A percentile compares a stretch with the other conserved stretches of the same genome.
Evolutionary conservation across 2,797 vertebrate genomes (phyloP).

Genomic region (Pangasius krempfi): DNA sequence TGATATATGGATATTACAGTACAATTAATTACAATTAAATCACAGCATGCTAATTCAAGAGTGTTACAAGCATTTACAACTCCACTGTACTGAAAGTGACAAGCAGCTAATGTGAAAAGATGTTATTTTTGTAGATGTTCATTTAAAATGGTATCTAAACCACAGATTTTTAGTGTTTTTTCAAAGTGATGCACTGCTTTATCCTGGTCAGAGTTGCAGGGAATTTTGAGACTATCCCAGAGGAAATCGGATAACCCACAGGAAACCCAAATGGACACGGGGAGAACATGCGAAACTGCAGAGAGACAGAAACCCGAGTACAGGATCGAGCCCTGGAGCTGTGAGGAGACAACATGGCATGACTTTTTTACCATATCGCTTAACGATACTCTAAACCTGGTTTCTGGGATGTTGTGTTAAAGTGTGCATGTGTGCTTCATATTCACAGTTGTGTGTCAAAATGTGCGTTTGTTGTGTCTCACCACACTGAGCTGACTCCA

Average conservation of each 20-base stretch:
- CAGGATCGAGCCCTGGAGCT: not conserved
- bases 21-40: not conserved
- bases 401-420: not conserved
- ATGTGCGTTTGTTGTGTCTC: constrained; percentile 63
- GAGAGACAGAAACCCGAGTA: not conserved
- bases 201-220: not conserved
- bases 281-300: not conserved
- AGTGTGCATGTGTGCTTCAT: not conserved
- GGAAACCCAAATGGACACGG: not conserved
- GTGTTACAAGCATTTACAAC: not conserved
- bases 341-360: not conserved
- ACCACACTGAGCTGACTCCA: constrained; percentile 96
- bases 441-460: not conserved
- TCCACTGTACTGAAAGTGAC: not conserved
- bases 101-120: not conserved
- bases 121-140: not conserved
- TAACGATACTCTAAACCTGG: not conserved
- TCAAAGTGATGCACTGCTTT: not conserved
- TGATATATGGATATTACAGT: not conserved
- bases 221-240: not conserved
- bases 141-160: not conserved
- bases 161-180: not conserved
- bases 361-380: not conserved
- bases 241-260: not conserved
- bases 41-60: not conserved